phyloP scores from a whole-genome alignment of 2,113 vertebrate species.

The Columba janthina region DNA sequence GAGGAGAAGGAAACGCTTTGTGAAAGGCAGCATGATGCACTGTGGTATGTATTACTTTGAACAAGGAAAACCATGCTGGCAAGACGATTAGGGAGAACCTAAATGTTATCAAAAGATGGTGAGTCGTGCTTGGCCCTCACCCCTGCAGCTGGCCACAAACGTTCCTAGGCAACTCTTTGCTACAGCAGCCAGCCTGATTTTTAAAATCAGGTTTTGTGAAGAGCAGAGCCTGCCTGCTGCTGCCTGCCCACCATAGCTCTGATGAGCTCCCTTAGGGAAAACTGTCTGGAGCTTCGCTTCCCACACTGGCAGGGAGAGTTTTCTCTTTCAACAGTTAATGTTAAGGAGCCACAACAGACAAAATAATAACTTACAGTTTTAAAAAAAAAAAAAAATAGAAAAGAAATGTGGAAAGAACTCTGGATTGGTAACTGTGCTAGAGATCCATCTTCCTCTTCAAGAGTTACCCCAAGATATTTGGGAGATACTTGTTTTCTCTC shows the following conservation, averaged over 20 bases:
- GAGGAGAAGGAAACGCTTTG: conserved; percentile 40
- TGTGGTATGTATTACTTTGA: conserved; percentile 53
- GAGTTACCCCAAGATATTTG: not conserved
- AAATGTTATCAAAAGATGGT: not conserved
- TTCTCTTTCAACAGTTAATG: not conserved
- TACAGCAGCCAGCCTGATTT: not conserved
- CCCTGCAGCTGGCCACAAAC: not conserved
- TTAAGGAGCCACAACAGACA: not conserved
- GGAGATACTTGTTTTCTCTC: not conserved
- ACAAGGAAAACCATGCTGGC: not conserved
- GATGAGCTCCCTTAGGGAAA: not conserved
- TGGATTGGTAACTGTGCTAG: not conserved
- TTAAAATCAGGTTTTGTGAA: not conserved
- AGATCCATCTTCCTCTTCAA: not conserved
- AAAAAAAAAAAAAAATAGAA: not conserved
- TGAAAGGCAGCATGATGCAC: conserved; percentile 45
- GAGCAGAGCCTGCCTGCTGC: not conserved
- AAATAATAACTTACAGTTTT: not conserved
- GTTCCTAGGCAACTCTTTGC: not conserved
- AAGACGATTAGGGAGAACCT: not conserved
- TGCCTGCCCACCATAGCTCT: not conserved
- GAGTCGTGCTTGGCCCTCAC: not conserved
- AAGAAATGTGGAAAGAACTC: not conserved
- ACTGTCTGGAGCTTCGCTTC: not conserved
- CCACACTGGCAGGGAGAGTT: not conserved